Percentiles rank a stretch among this genome's conserved stretches.
phyloP scores from a whole-genome alignment of 2,888 invertebrate genomes.

The Macroteleia sp. region DNA sequence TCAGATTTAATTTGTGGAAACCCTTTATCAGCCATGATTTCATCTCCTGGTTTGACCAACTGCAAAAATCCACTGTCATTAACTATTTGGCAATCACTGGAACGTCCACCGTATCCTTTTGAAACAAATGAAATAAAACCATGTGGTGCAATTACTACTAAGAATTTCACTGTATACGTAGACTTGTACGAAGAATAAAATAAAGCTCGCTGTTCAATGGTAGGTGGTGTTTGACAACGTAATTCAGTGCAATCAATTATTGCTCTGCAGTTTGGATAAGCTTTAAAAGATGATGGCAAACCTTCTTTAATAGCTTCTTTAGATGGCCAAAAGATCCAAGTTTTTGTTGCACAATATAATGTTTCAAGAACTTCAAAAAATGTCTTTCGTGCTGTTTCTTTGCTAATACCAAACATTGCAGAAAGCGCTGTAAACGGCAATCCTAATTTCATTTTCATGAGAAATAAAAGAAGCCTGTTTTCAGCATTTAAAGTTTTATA shows the following conservation, averaged over 20 bases:
- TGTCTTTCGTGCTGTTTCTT: conserved; percentile 31
- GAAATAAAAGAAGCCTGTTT: not conserved
- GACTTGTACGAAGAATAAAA: conserved; percentile 64
- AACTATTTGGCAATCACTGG: conserved; percentile 65
- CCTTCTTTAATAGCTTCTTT: conserved; percentile 56
- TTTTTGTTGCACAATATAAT: conserved; percentile 43
- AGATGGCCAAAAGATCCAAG: conserved; percentile 65
- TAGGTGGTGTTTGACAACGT: conserved; percentile 51
- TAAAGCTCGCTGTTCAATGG: conserved; percentile 53
- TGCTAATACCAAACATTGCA: conserved; percentile 47
- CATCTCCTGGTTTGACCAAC: conserved; percentile 62
- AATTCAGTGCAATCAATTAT: conserved; percentile 62
- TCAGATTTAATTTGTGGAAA: conserved; percentile 15
- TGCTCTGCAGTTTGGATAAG: conserved; percentile 53
- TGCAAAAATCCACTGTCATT: conserved; percentile 68
- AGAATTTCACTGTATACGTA: conserved; percentile 60
- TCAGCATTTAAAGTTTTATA: no score
- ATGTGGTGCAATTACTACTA: conserved; percentile 64
- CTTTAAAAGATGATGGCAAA: conserved; percentile 43
- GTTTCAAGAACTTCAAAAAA: conserved; percentile 54
- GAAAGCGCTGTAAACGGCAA: conserved; percentile 8
- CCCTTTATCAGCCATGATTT: conserved; percentile 38
- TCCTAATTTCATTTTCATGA: conserved; percentile 34
- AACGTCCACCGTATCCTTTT: conserved; percentile 67
- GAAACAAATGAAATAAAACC: conserved; percentile 68